Evolutionary conservation across 2,797 vertebrate species (phyloP).

Genomic region (Poecilia picta): DNA sequence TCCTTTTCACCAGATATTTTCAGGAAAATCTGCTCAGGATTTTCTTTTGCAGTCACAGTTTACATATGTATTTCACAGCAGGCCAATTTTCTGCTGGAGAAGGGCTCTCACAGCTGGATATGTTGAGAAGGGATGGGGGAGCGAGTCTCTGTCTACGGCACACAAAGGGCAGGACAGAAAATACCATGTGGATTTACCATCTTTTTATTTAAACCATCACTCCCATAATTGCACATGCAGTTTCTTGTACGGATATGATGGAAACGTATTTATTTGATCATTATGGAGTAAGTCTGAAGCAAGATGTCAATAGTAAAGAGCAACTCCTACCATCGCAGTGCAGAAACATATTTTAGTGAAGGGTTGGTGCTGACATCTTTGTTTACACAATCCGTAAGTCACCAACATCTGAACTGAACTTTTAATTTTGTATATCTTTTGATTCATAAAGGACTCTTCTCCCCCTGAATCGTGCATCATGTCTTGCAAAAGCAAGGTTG

Average conservation of each 20-base stretch:
- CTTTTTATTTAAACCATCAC: not conserved
- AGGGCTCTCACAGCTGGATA: conserved; percentile 1
- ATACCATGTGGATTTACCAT: not conserved
- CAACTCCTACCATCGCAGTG: not conserved
- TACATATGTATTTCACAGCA: conserved; percentile 9
- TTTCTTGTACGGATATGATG: not conserved
- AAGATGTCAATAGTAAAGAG: not conserved
- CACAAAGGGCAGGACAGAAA: conserved; percentile 4
- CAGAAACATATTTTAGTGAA: not conserved
- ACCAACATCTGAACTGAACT: not conserved
- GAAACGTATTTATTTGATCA: not conserved
- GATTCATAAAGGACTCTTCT: not conserved
- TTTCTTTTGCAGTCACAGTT: not conserved
- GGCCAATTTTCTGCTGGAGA: conserved; percentile 5
- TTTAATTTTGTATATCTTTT: not conserved
- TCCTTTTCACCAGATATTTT: not conserved
- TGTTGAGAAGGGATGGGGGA: not conserved
- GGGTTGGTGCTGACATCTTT: not conserved
- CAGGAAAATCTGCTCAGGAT: conserved; percentile 1
- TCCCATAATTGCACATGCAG: not conserved
- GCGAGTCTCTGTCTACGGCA: not conserved
- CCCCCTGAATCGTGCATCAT: not conserved
- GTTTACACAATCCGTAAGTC: not conserved
- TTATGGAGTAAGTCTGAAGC: not conserved
- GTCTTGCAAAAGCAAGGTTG: conserved; percentile 33